phyloP scores from a whole-genome alignment of 2,888 invertebrate genomes.

The Pterobdella sp. region DNA sequence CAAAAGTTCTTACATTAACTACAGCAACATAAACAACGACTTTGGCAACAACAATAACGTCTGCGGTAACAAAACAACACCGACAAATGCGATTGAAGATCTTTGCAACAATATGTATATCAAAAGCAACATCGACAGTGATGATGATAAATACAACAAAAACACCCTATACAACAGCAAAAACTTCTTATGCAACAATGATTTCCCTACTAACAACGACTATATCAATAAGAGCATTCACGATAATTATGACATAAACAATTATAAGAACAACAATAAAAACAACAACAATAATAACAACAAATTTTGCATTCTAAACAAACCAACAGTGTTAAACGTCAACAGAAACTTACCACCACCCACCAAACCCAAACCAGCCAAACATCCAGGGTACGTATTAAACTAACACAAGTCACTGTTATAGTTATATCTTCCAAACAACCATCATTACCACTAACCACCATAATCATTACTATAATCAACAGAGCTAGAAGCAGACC shows the following conservation, averaged over 20 bases:
- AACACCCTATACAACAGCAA: background rate
- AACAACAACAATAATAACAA: constrained; percentile 11
- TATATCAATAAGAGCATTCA: background rate
- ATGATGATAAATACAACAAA: background rate
- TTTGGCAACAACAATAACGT: background rate
- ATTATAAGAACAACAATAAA: constrained; percentile 5
- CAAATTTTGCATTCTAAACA: too few species aligned
- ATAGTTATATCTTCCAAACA: background rate
- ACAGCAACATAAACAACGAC: background rate
- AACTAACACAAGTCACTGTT: background rate
- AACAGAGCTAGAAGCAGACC: constrained; percentile 23
- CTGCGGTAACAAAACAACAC: too few species aligned
- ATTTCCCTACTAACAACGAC: background rate
- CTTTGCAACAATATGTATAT: too few species aligned
- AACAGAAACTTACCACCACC: background rate
- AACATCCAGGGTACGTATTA: constrained; percentile 11
- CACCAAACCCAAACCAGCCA: background rate
- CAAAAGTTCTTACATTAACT: background rate
- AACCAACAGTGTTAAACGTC: too few species aligned
- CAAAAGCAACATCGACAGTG: constrained; percentile 1
- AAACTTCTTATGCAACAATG: background rate
- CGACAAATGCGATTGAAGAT: too few species aligned
- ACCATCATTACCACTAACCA: background rate
- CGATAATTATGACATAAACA: background rate
- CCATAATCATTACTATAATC: background rate